phyloP scores from a whole-genome alignment of 2,113 vertebrate genomes.

The Podocnemis expansa region DNA sequence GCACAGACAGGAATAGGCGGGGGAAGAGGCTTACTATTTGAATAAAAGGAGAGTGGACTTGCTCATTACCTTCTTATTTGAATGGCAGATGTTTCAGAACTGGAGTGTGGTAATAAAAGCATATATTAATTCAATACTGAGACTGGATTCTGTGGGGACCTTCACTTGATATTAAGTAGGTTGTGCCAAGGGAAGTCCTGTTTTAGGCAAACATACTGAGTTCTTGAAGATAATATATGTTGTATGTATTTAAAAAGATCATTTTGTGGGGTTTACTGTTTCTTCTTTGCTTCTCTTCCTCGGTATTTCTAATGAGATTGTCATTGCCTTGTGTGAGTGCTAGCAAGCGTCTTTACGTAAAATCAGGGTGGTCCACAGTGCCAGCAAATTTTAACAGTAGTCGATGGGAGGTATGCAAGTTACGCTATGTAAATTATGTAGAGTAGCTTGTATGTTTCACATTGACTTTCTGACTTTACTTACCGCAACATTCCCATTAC shows the following conservation, averaged over 20 bases:
- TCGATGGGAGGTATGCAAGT: too few species aligned
- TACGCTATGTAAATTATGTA: too few species aligned
- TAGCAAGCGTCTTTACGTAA: background rate
- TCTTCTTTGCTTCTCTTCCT: background rate
- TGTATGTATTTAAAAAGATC: background rate
- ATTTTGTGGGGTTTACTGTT: background rate
- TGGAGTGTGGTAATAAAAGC: background rate
- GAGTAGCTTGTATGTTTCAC: too few species aligned
- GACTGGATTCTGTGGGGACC: background rate
- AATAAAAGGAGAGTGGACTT: background rate
- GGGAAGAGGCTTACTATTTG: background rate
- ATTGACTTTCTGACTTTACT: too few species aligned
- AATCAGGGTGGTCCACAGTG: background rate
- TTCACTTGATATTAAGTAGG: background rate
- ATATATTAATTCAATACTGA: background rate
- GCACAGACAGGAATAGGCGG: background rate
- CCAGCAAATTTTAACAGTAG: too few species aligned
- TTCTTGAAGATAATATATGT: background rate
- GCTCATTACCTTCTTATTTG: background rate
- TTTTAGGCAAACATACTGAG: background rate
- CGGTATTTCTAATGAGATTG: background rate
- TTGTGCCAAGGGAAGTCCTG: background rate
- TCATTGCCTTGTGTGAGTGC: background rate
- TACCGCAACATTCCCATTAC: too few species aligned
- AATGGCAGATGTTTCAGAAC: background rate